A percentile compares a stretch with the other conserved stretches of the same genome.
These are phyloP conservation scores for Copsychus sechellarum DNA, from an alignment of 2,113 vertebrate species.

Conservation along the genomic window DNA sequence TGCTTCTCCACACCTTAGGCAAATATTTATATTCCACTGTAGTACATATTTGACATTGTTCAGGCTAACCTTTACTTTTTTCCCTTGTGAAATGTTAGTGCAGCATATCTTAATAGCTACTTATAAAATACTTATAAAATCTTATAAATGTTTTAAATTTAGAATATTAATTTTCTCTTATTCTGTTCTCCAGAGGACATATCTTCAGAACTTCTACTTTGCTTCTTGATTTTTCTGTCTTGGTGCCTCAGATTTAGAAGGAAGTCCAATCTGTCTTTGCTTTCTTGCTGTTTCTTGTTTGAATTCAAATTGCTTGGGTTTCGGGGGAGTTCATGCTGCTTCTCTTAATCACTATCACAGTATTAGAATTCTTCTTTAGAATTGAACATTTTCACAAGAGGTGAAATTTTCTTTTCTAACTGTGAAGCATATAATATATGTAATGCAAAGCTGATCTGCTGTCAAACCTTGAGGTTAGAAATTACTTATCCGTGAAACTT, in stretches of 20 bases:
- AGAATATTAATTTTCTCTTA: background rate
- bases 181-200: background rate
- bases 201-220: background rate
- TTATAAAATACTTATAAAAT: background rate
- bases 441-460: background rate
- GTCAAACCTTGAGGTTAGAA: background rate
- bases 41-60: slow-evolving; percentile 18
- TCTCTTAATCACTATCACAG: background rate
- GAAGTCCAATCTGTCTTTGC: background rate
- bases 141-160: background rate
- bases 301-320: background rate
- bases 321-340: background rate
- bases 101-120: background rate
- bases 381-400: background rate
- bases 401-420: background rate
- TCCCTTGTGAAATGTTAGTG: background rate
- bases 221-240: background rate
- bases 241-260: background rate
- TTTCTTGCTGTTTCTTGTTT: background rate
- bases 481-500: background rate
- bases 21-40: slow-evolving; percentile 25
- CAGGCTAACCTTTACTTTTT: background rate
- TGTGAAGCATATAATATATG: background rate
- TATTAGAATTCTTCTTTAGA: background rate
- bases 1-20: background rate